Conservation (phyloP, 2,797 vertebrate genomes). For the Anolis apletophallus region DNA sequence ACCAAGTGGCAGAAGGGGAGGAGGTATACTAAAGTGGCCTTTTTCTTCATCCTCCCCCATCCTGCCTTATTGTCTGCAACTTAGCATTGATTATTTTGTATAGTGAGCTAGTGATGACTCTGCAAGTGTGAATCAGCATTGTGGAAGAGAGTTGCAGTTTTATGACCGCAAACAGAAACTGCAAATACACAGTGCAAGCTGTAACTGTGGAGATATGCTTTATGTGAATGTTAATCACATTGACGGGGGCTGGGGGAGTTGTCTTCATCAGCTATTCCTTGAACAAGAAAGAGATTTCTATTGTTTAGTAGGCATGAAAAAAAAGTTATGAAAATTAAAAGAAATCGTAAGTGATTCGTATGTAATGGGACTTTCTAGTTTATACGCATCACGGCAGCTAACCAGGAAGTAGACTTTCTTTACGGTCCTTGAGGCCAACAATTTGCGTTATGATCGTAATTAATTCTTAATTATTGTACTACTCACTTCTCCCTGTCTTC, state of each 20-base stretch:
- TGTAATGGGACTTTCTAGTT: too few species aligned
- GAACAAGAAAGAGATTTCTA: not conserved
- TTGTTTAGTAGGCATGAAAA: too few species aligned
- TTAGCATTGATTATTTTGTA: too few species aligned
- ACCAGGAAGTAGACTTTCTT: too few species aligned
- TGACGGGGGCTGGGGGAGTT: not conserved
- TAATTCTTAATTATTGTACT: too few species aligned
- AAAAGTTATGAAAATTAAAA: too few species aligned
- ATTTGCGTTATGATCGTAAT: too few species aligned
- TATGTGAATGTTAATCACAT: not conserved
- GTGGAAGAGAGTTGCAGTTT: not conserved
- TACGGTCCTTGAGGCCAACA: too few species aligned
- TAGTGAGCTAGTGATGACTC: too few species aligned
- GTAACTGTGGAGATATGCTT: not conserved
- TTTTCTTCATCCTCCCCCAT: not conserved
- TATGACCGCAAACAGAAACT: not conserved
- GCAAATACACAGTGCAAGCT: not conserved
- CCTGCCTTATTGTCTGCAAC: not conserved
- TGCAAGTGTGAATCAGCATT: not conserved
- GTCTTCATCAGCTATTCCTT: slow-evolving; percentile 26
- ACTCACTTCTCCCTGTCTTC: too few species aligned
- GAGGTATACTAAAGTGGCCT: not conserved
- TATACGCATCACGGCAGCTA: too few species aligned
- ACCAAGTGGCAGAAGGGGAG: not conserved
- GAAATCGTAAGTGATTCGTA: too few species aligned